Percentiles rank a stretch among this genome's conserved stretches.
phyloP scores from a whole-genome alignment of 2,113 vertebrate species.

The Sander vitreus region DNA sequence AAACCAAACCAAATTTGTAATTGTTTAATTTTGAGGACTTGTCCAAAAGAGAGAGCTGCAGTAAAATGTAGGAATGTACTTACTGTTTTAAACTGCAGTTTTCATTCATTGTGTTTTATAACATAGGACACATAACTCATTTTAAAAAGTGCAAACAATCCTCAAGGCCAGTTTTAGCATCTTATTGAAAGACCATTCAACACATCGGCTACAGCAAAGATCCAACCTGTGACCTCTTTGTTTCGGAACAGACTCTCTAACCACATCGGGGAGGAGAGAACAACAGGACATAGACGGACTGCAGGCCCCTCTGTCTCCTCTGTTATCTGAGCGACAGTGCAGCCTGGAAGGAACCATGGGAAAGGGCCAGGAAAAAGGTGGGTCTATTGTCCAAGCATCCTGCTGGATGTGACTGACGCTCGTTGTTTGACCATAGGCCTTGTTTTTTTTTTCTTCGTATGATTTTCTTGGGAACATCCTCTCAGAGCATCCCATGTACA shows the following conservation, averaged over 20 bases:
- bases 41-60: not conserved
- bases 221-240: slow-evolving; percentile 39
- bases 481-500: slow-evolving; percentile 73
- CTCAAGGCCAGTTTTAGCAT: not conserved
- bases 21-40: not conserved
- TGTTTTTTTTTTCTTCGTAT: slow-evolving; percentile 45
- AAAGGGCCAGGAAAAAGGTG: slow-evolving; percentile 98
- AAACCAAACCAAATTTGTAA: not conserved
- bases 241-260: slow-evolving; percentile 29
- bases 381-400: slow-evolving; percentile 93
- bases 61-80: not conserved
- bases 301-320: slow-evolving; percentile 77
- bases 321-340: slow-evolving; percentile 87
- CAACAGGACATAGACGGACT: slow-evolving; percentile 77
- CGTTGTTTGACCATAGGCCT: slow-evolving; percentile 83
- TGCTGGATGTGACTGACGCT: slow-evolving; percentile 86
- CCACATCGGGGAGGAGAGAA: slow-evolving; percentile 34
- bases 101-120: not conserved
- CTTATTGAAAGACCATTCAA: not conserved
- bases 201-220: not conserved
- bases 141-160: not conserved
- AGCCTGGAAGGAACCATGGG: slow-evolving; percentile 94
- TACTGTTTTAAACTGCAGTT: not conserved
- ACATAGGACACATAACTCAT: not conserved
- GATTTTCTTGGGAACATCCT: slow-evolving; percentile 84